Base-by-base conservation (phyloP, 2,113 vertebrate species). In the Lonchura striata region DNA sequence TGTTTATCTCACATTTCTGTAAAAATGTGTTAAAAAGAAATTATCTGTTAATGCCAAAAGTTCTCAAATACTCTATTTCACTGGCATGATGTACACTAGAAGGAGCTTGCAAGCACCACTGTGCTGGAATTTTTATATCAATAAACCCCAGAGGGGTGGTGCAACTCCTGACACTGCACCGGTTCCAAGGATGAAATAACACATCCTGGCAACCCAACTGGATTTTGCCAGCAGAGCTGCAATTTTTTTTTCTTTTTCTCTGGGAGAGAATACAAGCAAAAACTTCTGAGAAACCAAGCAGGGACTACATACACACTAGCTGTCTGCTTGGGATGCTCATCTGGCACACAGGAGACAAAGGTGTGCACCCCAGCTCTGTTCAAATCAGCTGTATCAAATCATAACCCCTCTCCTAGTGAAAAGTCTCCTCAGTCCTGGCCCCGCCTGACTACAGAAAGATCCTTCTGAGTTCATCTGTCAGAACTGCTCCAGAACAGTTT, bases 151-250 rank as follows among this genome's bases (percentile, higher is more conserved):
- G 47, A 94, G 71, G 68, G 86, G 76, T 72, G 79, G 83, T 93
- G 69, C 56, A 88, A 68, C 66, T 92, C 65, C 46, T 28, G 4
- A 65, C 69, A 77, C 47, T 0, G 3, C 30, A 64, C 35, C 23
- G 65, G 52, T 92, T 96, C 87, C 76, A 90, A 88, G 76, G 86
- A 90, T 95, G 85, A 96, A 95, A 95, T 90, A 94, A 95, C 71
- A 74, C 76, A 75, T 78, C 41, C 79, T 95, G 88, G 82, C 82
- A 93, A 81, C 18, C 9, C 5, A 5, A 86, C 47, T 0, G 0
- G 9, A 19, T 92, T 94, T 92, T 82, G 59, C 92, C 90, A 95
- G 56, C 7, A 52, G 25, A 70, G 39, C 63, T 90, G 30, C 35
- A 74, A 70, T 33, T 61, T 53, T 57, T 20, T 56, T 37, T 49